Evolutionary conservation across 2,888 invertebrate species (phyloP), one percentile per base, ranked within the genome.

Genomic region (Liodrosophila aerea): DNA sequence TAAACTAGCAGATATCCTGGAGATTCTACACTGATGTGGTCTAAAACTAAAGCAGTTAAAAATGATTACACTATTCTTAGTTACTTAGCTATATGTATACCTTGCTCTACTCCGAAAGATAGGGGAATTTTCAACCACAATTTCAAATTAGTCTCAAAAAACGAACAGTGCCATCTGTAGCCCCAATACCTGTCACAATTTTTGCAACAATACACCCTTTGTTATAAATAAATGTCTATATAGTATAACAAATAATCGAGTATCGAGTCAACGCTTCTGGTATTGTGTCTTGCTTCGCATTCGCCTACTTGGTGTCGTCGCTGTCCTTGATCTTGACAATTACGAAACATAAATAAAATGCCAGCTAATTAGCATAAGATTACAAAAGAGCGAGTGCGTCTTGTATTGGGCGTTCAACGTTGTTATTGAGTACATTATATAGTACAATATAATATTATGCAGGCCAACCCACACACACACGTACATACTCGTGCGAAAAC

Each of bases 271-370:
- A 53, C 16, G 44, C 37, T 61, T 61, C 60, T 63, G 64, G 69
- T 57, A 39, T 44, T 16, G 33, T 27, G 18, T 52, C 52, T 11
- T 44, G 31, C 16, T 13, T 29, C 18, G 52, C 59, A 51, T 64
- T 64, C 57, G 70, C 62, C 76, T 63, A 75, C 59, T 51, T 63
- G 63, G 50, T 43, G 22, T 5, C 22, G 22, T 22, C 22, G 22
- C 52, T 45, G 78, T 77, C 78, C 85, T 78, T 78, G 78, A 78
- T 78, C 85, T 78, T 78, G 78, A 74, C 82, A 74, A 82, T 74
- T 77, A 51, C 71, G 66, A 53, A 66, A 64, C 63, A 16, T 29
- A 11, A 37, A 59, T 71, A 5, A 30, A 80, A 73, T 58, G 54
- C 46, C 37, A 64, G 65, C 65, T 74, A 85, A 82, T 85, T 78